Evolutionary conservation across 2,888 invertebrate species (phyloP), one percentile per base, ranked within the genome.

Genomic region (Pandemis heparana): DNA sequence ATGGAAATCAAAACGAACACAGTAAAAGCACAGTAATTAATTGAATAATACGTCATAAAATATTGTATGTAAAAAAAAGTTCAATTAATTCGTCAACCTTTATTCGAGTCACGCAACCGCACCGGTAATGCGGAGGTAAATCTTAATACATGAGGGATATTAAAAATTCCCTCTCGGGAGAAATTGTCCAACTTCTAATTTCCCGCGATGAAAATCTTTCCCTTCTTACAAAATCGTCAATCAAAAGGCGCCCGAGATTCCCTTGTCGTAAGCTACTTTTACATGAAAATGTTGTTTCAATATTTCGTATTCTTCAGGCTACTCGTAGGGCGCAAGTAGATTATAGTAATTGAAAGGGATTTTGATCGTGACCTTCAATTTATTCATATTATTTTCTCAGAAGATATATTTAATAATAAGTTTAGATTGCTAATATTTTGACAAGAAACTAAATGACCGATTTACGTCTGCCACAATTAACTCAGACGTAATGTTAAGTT

Each of bases 151-250:
- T 88, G 89, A 86, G 56, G 62, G 67, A 75, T 71, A 71, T 71
- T 85, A 84, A 86, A 87, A 87, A 85, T 84, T 83, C 79, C 82
- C 80, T 81, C 77, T 75, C 77, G 77, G 84, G 81, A 85, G 86
- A 89, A 87, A 88, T 86, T 81, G 85, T 75, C 75, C 63, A 71
- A 70, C 83, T 86, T 87, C 89, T 87, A 87, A 89, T 89, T 89
- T 89, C 80, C 83, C 78, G 83, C 81, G 84, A 87, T 83, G 83
- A 83, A 89, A 89, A 86, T 85, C 84, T 87, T 87, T 85, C 84
- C 83, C 84, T 32, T 85, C 81, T 89, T 86, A 85, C 83, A 82
- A 88, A 89, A 88, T 89, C 90, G 84, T 87, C 89, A 87, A 89
- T 89, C 71, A 86, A 87, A 87, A 84, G 82, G 79, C 85, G 80